Conservation (phyloP, 2,797 vertebrate genomes). For the Peromyscus aztecus region DNA sequence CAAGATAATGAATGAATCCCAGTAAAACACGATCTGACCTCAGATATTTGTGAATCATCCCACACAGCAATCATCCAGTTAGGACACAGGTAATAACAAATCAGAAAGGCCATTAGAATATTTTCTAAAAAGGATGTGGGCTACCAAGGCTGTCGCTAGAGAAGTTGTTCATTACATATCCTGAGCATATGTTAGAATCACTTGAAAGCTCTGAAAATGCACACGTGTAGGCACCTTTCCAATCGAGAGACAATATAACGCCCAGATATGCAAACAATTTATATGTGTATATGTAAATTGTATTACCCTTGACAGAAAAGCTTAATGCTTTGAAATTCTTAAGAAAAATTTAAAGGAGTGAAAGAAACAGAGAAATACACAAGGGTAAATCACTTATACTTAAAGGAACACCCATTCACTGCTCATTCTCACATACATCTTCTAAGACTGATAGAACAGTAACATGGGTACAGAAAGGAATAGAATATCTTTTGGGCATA, state of each 20-base stretch:
- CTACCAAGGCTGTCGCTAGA: background rate
- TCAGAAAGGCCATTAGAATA: accelerated
- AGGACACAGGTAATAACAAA: background rate
- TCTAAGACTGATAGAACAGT: background rate
- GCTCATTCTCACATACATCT: background rate
- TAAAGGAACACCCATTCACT: background rate
- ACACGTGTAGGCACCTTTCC: accelerated
- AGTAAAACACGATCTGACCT: background rate
- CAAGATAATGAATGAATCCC: background rate
- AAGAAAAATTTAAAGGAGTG: background rate
- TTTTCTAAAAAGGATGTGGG: background rate
- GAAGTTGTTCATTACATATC: background rate
- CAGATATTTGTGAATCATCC: background rate
- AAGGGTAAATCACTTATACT: background rate
- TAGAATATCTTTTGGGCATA: background rate
- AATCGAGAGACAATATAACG: background rate
- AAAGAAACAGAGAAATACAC: background rate
- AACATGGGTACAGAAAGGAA: background rate
- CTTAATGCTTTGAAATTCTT: background rate
- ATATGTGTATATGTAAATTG: background rate
- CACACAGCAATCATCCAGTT: background rate
- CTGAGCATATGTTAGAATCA: background rate
- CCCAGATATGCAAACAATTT: background rate
- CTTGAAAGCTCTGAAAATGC: background rate
- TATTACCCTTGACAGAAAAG: background rate